Evolutionary conservation across 2,113 vertebrate species (phyloP).

Genomic region (Atlantisia rogersi): DNA sequence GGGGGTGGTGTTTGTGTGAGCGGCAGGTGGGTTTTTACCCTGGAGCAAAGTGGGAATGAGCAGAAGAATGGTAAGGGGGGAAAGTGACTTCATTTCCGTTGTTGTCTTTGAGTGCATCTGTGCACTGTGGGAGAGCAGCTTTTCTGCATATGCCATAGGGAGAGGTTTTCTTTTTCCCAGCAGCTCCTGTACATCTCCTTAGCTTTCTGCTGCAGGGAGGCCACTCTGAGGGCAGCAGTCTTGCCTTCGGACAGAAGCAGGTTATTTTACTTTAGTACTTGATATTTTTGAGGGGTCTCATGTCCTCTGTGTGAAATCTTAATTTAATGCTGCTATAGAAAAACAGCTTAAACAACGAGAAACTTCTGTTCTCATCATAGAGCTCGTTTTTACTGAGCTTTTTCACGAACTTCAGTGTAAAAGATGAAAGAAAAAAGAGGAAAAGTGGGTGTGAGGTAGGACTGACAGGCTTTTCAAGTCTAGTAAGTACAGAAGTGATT

Average conservation of each 20-base stretch:
- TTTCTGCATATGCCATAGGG: neutral
- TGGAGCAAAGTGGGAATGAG: neutral
- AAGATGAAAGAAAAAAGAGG: neutral
- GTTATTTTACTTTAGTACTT: neutral
- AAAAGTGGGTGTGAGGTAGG: neutral
- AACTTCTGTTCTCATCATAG: neutral
- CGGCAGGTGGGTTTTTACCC: neutral
- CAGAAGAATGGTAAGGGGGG: neutral
- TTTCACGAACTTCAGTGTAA: neutral
- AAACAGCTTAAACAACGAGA: neutral
- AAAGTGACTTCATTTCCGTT: neutral
- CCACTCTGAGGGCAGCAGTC: neutral
- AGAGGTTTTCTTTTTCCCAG: neutral
- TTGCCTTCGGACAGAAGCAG: neutral
- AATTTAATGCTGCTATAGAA: neutral
- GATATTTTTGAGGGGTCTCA: neutral
- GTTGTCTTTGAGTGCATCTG: neutral
- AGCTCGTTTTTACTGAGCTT: neutral
- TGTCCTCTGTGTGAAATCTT: neutral
- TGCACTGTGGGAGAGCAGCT: neutral
- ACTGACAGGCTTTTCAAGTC: neutral
- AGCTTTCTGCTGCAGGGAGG: neutral
- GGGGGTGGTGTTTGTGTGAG: neutral
- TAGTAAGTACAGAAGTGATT: neutral
- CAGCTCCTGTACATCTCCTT: neutral